Evolutionary conservation across 2,797 vertebrate species (phyloP).

Genomic region (Mormyrus proboscirostris): DNA sequence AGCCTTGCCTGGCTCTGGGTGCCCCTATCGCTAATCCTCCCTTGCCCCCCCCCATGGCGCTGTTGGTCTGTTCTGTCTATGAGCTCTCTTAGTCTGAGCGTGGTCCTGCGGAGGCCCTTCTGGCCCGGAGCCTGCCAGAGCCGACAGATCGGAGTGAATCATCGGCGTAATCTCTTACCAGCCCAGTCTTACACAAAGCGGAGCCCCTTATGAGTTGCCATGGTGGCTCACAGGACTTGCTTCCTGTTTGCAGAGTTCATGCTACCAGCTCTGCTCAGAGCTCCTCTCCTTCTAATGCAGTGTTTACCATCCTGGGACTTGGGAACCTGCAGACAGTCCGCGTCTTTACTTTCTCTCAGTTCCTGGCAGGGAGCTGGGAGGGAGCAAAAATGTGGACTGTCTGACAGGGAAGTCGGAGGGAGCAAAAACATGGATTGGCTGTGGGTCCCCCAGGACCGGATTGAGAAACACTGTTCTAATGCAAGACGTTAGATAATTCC

Average conservation of each 20-base stretch:
- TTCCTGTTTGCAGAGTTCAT: not conserved
- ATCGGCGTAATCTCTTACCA: slow-evolving; percentile 16
- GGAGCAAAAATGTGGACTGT: not conserved
- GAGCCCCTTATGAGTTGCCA: not conserved
- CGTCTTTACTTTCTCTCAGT: not conserved
- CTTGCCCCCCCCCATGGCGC: not conserved
- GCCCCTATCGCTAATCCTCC: not conserved
- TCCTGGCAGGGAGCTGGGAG: not conserved
- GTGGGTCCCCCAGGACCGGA: not conserved
- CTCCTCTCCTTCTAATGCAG: not conserved
- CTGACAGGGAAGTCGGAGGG: not conserved
- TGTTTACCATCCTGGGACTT: not conserved
- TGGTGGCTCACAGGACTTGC: not conserved
- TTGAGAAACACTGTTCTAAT: not conserved
- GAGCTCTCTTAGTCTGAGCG: not conserved
- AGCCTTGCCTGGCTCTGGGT: not conserved
- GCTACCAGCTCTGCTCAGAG: not conserved
- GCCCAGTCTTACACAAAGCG: not conserved
- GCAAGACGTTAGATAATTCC: not conserved
- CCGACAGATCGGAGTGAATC: slow-evolving; percentile 17
- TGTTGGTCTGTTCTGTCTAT: slow-evolving; percentile 16
- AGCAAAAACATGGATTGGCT: not conserved
- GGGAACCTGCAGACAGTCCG: not conserved
- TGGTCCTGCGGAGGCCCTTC: slow-evolving; percentile 7
- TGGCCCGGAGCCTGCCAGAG: not conserved